Conservation (phyloP, 2,113 vertebrate species). For the Sturnira hondurensis region DNA sequence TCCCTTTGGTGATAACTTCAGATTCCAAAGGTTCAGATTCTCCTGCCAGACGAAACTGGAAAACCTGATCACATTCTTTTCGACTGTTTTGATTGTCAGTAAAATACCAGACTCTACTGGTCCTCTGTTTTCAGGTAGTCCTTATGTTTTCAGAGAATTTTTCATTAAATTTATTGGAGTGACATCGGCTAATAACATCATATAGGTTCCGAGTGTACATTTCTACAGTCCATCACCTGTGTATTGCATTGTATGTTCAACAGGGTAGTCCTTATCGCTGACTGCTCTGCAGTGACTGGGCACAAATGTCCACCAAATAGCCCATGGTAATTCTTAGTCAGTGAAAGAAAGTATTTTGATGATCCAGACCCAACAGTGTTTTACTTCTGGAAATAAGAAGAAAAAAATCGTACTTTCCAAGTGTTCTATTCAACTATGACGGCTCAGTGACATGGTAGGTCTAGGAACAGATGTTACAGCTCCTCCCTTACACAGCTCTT, state of each 20-base stretch:
- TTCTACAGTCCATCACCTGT: neutral
- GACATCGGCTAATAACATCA: neutral
- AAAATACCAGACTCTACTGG: neutral
- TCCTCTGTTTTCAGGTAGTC: neutral
- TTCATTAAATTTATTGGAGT: neutral
- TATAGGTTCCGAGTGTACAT: neutral
- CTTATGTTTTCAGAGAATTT: neutral
- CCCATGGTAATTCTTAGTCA: neutral
- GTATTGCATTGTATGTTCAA: neutral
- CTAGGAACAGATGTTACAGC: neutral
- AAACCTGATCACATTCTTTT: neutral
- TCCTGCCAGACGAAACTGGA: constrained; percentile 47
- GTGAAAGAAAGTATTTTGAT: neutral
- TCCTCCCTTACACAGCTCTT: neutral
- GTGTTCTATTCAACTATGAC: neutral
- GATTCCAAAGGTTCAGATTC: constrained; percentile 58
- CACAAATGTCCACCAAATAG: neutral
- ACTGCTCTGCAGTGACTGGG: neutral
- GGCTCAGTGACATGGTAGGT: neutral
- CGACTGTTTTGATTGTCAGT: neutral
- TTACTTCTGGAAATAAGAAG: neutral
- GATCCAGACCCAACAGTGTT: neutral
- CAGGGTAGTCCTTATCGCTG: neutral
- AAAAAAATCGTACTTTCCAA: neutral
- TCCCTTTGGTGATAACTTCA: constrained; percentile 53